Conservation (phyloP, 2,113 vertebrate genomes). For the rat (Rattus norvegicus) region DNA sequence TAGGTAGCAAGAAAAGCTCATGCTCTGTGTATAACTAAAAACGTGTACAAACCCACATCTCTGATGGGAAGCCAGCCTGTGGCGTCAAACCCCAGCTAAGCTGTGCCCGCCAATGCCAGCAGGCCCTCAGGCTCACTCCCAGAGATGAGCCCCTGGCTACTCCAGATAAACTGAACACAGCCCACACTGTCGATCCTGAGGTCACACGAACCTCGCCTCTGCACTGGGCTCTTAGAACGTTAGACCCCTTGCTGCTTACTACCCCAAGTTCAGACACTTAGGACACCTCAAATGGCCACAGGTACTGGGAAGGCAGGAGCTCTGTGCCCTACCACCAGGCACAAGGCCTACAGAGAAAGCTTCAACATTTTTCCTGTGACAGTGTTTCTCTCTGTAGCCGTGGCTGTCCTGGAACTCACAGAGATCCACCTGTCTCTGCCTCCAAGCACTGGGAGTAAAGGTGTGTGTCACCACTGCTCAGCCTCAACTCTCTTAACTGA, state of each 20-base stretch:
- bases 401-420: not conserved
- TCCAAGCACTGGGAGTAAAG: not conserved
- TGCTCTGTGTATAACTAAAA: constrained; percentile 32
- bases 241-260: not conserved
- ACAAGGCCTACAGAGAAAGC: not conserved
- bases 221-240: constrained; percentile 18
- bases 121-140: not conserved
- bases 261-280: constrained; percentile 14
- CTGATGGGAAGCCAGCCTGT: constrained; percentile 17
- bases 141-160: not conserved
- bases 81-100: not conserved
- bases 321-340: not conserved
- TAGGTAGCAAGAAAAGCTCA: constrained; percentile 9
- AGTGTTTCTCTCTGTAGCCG: not conserved
- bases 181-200: constrained; percentile 49
- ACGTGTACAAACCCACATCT: not conserved
- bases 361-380: not conserved
- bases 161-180: not conserved
- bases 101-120: not conserved
- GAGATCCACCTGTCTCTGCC: not conserved
- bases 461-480: not conserved
- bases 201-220: constrained; percentile 2
- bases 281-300: not conserved
- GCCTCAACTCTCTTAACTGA: not conserved
- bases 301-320: not conserved